These are phyloP conservation scores for Drosophila greeni DNA, from an alignment of 2,888 invertebrate genomes.

Conservation along the genomic window DNA sequence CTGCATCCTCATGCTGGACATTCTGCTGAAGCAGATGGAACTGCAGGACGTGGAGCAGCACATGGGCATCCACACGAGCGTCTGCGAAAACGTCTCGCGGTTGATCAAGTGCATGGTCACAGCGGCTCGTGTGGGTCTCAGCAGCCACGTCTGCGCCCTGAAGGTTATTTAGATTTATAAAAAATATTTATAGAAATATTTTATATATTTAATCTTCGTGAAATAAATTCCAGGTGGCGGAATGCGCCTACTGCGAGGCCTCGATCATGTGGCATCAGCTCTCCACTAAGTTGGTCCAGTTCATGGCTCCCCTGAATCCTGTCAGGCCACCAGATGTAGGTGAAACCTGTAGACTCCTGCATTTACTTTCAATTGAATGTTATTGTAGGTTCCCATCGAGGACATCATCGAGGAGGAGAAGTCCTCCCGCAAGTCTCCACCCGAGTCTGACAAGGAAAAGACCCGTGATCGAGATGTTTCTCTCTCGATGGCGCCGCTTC, in stretches of 20 bases:
- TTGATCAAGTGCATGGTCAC: conserved; percentile 88
- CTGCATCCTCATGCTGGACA: conserved; percentile 97
- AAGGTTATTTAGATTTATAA: conserved; percentile 72
- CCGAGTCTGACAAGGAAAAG: conserved; percentile 85
- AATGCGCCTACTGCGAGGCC: conserved; percentile 95
- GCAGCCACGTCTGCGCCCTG: conserved; percentile 81
- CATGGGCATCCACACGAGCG: conserved; percentile 86
- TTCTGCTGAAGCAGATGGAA: conserved; percentile 95
- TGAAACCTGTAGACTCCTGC: background rate
- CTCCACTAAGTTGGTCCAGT: conserved; percentile 87
- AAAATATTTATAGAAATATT: too few species aligned
- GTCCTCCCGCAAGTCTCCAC: conserved; percentile 84
- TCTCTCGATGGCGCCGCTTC: conserved; percentile 79
- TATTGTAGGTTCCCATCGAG: conserved; percentile 81
- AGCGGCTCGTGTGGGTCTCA: conserved; percentile 85
- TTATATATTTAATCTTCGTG: background rate
- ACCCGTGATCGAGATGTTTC: conserved; percentile 82
- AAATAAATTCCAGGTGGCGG: conserved; percentile 78
- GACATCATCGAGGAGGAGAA: conserved; percentile 84
- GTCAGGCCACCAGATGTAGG: conserved; percentile 88
- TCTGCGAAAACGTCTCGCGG: conserved; percentile 86
- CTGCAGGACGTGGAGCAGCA: conserved; percentile 90
- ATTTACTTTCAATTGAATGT: conserved; percentile 24
- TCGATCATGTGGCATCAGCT: conserved; percentile 97
- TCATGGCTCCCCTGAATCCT: conserved; percentile 87